These are phyloP conservation scores for Ecliptopera silaceata DNA, from an alignment of 2,888 invertebrate genomes.

Conservation along the genomic window DNA sequence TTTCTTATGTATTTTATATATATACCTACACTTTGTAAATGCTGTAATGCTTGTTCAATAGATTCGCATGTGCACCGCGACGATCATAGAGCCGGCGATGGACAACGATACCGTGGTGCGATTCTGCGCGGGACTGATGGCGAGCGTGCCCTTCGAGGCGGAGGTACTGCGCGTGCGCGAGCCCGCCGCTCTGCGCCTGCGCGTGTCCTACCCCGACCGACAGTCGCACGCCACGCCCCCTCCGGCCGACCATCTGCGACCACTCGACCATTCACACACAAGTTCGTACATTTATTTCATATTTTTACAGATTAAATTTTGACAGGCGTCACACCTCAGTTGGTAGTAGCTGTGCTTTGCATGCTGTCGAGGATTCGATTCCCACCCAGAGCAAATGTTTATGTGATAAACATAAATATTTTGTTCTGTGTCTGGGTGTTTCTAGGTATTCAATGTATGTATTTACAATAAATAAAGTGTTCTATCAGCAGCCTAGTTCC, in stretches of 20 bases:
- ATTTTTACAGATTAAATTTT: no score
- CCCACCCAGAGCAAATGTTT: no score
- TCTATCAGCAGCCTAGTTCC: no score
- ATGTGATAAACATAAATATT: no score
- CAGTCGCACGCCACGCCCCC: constrained; percentile 93
- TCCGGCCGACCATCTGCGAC: constrained; percentile 88
- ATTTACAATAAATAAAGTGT: no score
- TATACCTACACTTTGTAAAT: no score
- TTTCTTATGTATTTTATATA: no score
- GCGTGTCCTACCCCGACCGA: constrained; percentile 96
- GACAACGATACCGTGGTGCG: constrained; percentile 91
- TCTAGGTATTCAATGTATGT: no score
- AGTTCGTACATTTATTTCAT: constrained; percentile 46
- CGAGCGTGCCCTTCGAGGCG: constrained; percentile 93
- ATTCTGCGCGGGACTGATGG: constrained; percentile 95
- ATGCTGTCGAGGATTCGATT: no score
- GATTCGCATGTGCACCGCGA: constrained; percentile 91
- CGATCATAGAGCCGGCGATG: constrained; percentile 92
- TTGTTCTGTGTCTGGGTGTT: no score
- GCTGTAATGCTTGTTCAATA: constrained; percentile 48
- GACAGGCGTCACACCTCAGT: no score
- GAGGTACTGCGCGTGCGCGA: constrained; percentile 91
- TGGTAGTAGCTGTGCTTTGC: no score
- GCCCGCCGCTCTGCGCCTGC: constrained; percentile 89
- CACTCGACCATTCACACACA: constrained; percentile 83